Evolutionary conservation across 2,888 invertebrate genomes (phyloP).

Genomic region (Glyphotaelius pellucidus): DNA sequence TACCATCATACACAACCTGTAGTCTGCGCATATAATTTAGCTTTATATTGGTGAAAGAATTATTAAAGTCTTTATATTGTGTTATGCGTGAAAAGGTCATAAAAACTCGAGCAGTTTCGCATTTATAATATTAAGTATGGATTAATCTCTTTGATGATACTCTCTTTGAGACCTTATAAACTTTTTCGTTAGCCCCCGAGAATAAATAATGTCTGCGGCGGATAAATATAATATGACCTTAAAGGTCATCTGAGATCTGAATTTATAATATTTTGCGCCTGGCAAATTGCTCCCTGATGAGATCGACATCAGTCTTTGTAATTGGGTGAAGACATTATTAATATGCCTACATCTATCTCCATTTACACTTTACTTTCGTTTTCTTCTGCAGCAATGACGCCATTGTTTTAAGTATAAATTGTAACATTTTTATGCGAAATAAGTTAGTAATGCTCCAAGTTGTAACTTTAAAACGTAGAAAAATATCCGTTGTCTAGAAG

Average conservation of each 20-base stretch:
- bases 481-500: not conserved
- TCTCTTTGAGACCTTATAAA: not conserved
- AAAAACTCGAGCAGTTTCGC: no score
- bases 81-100: no score
- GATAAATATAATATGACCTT: not conserved
- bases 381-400: not conserved
- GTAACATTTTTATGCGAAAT: not conserved
- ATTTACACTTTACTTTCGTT: not conserved
- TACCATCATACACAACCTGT: no score
- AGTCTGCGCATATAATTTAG: no score
- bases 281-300: not conserved
- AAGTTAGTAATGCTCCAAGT: not conserved
- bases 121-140: no score
- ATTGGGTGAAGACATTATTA: not conserved
- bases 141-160: not conserved
- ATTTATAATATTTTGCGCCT: not conserved
- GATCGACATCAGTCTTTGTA: not conserved
- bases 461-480: not conserved
- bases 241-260: not conserved
- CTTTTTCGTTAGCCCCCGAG: not conserved
- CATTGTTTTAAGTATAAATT: not conserved
- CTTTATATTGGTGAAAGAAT: no score
- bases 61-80: no score
- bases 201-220: not conserved
- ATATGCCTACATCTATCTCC: not conserved